Base-by-base conservation (phyloP, 2,888 invertebrate genomes). In the Oxyteleia sp. region DNA sequence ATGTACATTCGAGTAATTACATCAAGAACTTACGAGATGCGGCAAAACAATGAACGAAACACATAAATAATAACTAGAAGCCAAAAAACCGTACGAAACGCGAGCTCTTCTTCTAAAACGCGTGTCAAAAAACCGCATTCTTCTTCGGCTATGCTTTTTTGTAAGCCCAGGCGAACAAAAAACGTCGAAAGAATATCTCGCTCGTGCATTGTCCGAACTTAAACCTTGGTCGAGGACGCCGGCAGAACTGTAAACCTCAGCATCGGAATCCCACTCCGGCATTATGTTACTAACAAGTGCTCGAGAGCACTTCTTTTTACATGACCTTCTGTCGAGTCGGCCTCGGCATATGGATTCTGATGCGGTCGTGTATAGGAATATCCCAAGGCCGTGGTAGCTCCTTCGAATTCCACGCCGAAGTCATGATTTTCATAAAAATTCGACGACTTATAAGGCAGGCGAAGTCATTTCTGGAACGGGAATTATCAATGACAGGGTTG, bases 241-340 rank as follows among this genome's bases (percentile, higher is more conserved):
- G 64, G 71, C 66, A 79, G 64, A 79, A 79, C 64, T 66, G 72
- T 80, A 80, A 80, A 80, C 72, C 71, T 38, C 80, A 72, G 66
- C 66, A 59, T 64, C 51, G 72, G 59, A 80, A 71, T 72, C 59
- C 66, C 26, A 72, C 72, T 81, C 49, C 51, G 26, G n/a, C 80
- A 81, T 81, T 75, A 75, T 75, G 63, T 81, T 81, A 81, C 81
- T 68, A 68, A 81, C 81, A 74, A 81, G 81, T 81, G 81, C 81
- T 68, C 75, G 55, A 61, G 74, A 81, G 49, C 61, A 69, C 79
- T 79, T 79, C 69, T 83, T 82, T 89, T 89, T 89, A 86, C 85
- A 76, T 87, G 87, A 86, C 84, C 89, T 88, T 88, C 87, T 86
- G 83, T 82, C 84, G 84, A 86, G 84, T 74, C 79, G 69, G 78